A percentile compares a stretch with the other conserved stretches of the same genome.
Evolutionary conservation across 2,797 vertebrate genomes (phyloP).

Genomic region (Aulostomus chinensis): DNA sequence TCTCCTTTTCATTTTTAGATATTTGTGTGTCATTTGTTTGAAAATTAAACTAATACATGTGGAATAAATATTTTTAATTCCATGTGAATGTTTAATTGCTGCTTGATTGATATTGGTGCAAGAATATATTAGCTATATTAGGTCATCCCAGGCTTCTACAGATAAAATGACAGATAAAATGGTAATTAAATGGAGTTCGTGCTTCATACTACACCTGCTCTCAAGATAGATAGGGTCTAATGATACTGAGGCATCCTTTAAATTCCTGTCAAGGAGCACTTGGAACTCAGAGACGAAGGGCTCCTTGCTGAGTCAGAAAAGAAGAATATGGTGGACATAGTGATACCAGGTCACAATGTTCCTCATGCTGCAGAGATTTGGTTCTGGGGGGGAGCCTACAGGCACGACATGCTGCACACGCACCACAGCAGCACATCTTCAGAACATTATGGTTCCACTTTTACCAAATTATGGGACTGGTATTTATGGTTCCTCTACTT

Average conservation of each 20-base stretch:
- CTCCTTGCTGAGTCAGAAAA: slow-evolving; percentile 21
- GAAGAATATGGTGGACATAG: slow-evolving; percentile 24
- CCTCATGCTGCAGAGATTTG: slow-evolving; percentile 25
- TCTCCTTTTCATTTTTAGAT: slow-evolving; percentile 10
- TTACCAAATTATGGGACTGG: slow-evolving; percentile 4
- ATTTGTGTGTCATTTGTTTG: too few species aligned
- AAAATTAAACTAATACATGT: too few species aligned
- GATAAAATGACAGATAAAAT: too few species aligned
- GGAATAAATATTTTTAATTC: not conserved
- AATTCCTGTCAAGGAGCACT: slow-evolving; percentile 7
- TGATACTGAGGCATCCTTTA: too few species aligned
- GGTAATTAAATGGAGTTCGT: too few species aligned
- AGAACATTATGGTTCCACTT: slow-evolving; percentile 5
- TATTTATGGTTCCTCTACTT: slow-evolving; percentile 2
- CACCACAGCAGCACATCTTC: slow-evolving; percentile 7
- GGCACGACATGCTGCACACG: slow-evolving; percentile 4
- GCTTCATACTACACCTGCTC: too few species aligned
- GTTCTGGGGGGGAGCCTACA: not conserved
- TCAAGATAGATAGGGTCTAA: too few species aligned
- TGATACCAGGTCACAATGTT: slow-evolving; percentile 41
- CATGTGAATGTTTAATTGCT: too few species aligned
- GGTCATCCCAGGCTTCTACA: too few species aligned
- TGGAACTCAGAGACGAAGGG: slow-evolving; percentile 20
- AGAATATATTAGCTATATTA: too few species aligned
- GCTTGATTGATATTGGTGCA: too few species aligned